Base-by-base conservation (phyloP, 2,797 vertebrate genomes). In the Podarcis lilfordi region DNA sequence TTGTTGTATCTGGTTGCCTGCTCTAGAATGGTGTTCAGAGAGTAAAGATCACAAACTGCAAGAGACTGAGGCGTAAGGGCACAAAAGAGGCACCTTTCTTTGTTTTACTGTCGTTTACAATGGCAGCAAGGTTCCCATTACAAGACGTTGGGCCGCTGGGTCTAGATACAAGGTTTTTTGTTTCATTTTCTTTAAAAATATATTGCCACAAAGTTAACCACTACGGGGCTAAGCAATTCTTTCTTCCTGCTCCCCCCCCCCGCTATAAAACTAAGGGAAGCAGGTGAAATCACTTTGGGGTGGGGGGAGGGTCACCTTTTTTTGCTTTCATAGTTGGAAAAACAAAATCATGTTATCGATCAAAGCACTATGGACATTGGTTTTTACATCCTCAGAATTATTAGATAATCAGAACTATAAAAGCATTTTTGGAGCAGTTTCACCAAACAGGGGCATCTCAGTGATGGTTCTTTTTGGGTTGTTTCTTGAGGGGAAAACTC, bases 61-160 rank as follows among this genome's bases (percentile, higher is more conserved):
- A 81, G 69, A 82, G 82, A 84, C 69, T 84, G 71, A 80, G 71
- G 59, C 23, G 17, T 37, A 79, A 32, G 13, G 84, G 80, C 75
- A 91, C 76, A 75, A 75, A 75, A 40, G 50, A 80, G 76, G 83
- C 29, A 69, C 76, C 69, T 68, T 55, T 83, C 35, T 77, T 68
- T 68, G 88, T 81, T 88, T 89, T 86, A 80, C 85, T 82, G 32
- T 82, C 69, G 82, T 90, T 84, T 90, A 88, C 79, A 90, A 85
- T 72, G 89, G 82, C 83, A 86, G 80, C 80, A 76, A 84, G 66
- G 77, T 69, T 89, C 64, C 84, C 81, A 64, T 84, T 86, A 89
- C 87, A 87, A 89, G 80, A 74, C 32, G 61, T 15, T 72, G 45
- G 86, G 86, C 55, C 74, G 23, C 50, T n/a, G n/a, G 61, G 75